phyloP scores from a whole-genome alignment of 2,797 vertebrate species.

The Microchirus variegatus region DNA sequence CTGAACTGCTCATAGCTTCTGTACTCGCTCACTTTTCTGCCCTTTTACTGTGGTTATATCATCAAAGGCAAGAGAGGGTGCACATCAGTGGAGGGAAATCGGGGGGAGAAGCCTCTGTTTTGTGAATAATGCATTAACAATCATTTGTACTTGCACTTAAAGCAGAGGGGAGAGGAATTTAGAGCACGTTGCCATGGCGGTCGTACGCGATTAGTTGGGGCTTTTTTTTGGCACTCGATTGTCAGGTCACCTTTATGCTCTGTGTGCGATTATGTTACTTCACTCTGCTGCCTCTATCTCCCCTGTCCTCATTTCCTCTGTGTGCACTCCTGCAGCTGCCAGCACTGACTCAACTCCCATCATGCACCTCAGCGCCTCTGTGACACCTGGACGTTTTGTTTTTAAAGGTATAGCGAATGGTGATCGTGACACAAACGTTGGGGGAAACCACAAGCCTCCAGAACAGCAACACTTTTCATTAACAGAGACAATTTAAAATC shows the following conservation, averaged over 20 bases:
- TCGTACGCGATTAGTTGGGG: slow-evolving; percentile 36
- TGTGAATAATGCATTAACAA: slow-evolving; percentile 79
- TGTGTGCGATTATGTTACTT: slow-evolving; percentile 48
- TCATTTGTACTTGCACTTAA: slow-evolving; percentile 57
- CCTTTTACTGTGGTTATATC: slow-evolving; percentile 72
- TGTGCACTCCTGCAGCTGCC: slow-evolving; percentile 50
- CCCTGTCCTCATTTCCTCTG: slow-evolving; percentile 57
- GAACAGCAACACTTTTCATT: too few relatives aligned
- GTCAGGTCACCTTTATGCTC: slow-evolving; percentile 60
- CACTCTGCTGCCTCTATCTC: slow-evolving; percentile 25
- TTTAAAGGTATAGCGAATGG: too few relatives aligned
- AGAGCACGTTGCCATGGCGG: slow-evolving; percentile 51
- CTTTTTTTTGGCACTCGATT: slow-evolving; percentile 49
- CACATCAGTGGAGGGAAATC: slow-evolving; percentile 64
- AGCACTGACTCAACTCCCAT: slow-evolving; percentile 32
- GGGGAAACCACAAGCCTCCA: too few relatives aligned
- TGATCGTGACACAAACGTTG: too few relatives aligned
- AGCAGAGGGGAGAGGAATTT: slow-evolving; percentile 51
- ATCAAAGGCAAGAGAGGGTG: slow-evolving; percentile 74
- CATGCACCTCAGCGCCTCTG: slow-evolving; percentile 1
- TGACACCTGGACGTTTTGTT: too few relatives aligned
- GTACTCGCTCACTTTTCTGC: slow-evolving; percentile 54
- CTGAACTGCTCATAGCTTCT: slow-evolving; percentile 69
- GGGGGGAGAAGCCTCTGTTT: slow-evolving; percentile 63
- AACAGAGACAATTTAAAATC: too few relatives aligned